Base-by-base conservation (phyloP, 2,888 invertebrate genomes). In the Caenorhabditis sp. region DNA sequence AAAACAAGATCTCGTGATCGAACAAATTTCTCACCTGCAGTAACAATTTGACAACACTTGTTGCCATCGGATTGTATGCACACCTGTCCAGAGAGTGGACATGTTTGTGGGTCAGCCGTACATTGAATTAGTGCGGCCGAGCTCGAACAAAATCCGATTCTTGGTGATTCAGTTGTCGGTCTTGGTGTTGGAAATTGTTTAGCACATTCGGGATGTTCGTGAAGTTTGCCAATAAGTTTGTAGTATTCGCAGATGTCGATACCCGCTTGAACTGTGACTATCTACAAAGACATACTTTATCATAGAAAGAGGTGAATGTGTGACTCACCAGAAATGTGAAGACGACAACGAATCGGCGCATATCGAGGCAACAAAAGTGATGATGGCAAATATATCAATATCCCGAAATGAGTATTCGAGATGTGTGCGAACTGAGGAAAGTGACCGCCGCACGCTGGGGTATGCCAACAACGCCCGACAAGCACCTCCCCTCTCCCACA, bases 21-120 rank as follows among this genome's bases (percentile, higher is more conserved):
- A n/a, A n/a, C n/a, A n/a, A n/a, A n/a, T n/a, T n/a, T n/a, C 6
- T 24, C 36, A 83, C 84, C 84, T 50, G 78, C 74, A 27, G 83
- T 79, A 36, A 83, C 81, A 64, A 80, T 81, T 62, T 86, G 86
- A 55, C 86, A 86, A 64, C 86, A 86, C 62, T 79, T 81, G 63
- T 83, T 77, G n/a, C 84, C 83, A 69, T 86, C 86, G 0, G 82
- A 82, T 58, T 83, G 84, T 37, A 81, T 79, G 66, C 86, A 86
- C 14, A 86, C 78, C 65, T 86, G 86, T 1, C 86, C 85, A 21
- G 82, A 82, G 17, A 83, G 75, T 19, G 86, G 85, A 67, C 86
- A 86, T n/a, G 79, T 82, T 24, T 80, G 73, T 12, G 74, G 69
- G 55, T 86, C 86, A 8, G 82, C 78, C 1, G 84, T 84, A 68